A percentile compares a stretch with the other conserved stretches of the same genome.
These are phyloP conservation scores for Gandaritis pyraliata DNA, from an alignment of 2,888 invertebrate species.

Conservation along the genomic window DNA sequence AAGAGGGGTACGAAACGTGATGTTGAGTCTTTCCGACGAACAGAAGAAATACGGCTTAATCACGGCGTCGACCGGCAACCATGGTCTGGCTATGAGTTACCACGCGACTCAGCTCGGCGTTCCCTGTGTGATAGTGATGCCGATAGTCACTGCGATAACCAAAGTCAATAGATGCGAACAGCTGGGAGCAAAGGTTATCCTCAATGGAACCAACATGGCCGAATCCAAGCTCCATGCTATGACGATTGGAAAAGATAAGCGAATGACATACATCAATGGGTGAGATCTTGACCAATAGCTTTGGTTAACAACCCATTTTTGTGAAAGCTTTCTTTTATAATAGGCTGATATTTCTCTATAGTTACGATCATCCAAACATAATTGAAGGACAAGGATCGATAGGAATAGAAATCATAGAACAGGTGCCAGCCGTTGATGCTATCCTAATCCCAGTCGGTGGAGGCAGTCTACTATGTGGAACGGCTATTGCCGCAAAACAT, in stretches of 20 bases:
- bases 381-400: slow-evolving; percentile 97
- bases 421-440: slow-evolving; percentile 93
- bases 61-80: slow-evolving; percentile 96
- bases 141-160: slow-evolving; percentile 93
- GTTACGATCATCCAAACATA: slow-evolving; percentile 96
- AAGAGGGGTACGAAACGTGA: slow-evolving; percentile 93
- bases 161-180: slow-evolving; percentile 93
- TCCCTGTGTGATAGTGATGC: slow-evolving; percentile 94
- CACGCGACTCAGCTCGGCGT: slow-evolving; percentile 89
- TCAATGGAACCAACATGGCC: slow-evolving; percentile 90
- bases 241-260: slow-evolving; percentile 87
- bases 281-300: slow-evolving; percentile 57
- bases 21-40: slow-evolving; percentile 89
- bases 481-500: slow-evolving; percentile 93
- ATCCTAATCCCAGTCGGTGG: slow-evolving; percentile 96
- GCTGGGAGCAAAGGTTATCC: slow-evolving; percentile 91
- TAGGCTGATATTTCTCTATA: slow-evolving; percentile 51
- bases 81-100: slow-evolving; percentile 91
- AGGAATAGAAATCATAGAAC: slow-evolving; percentile 96
- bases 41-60: slow-evolving; percentile 92
- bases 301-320: background rate
- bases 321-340: background rate
- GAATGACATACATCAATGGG: slow-evolving; percentile 94
- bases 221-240: slow-evolving; percentile 92
- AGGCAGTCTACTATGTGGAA: slow-evolving; percentile 95